Evolutionary conservation across 1,140 invertebrate genomes (phyloP), one percentile per base, ranked within the genome.

Genomic region (Ruditapes philippinarum): DNA sequence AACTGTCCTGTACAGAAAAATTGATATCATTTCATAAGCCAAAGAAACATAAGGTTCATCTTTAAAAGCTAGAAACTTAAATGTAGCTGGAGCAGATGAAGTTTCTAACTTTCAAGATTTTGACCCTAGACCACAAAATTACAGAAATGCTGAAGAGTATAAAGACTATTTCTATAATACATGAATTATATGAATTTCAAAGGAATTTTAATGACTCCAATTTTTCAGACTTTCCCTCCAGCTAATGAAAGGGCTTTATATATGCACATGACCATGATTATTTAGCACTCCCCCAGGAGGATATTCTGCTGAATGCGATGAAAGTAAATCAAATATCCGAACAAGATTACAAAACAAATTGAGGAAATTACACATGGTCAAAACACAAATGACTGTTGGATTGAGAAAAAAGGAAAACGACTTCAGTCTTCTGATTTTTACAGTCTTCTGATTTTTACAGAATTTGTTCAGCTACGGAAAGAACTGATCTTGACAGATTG

Each of bases 131-230:
- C 57, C 80, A 42, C 17, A 1, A 36, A 14, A 42, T 7, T 65
- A 25, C 12, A 11, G 40, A 22, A 82, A 65, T 19, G 68, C 7
- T 11, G 49, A 57, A 36, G 11, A 33, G 0, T 79, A 57, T 36
- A 28, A 54, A 57, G 76, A 54, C 7, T 38, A 57, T 68, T 68
- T 82, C 45, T 45, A 45, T 9, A 82, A 82, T 65, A 42, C 28
- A 2, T 82, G 57, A n/a, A n/a, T n/a, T n/a, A n/a, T 22, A 65
- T 82, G 80, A 82, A 82, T 31, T 45, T 82, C 28, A 68, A 82
- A 68, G 80, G 80, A 42, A 82, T 68, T 65, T 82, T 60, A 65
- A 68, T 25, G 33, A 82, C 40, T 17, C 80, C 80, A 42, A 82
- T 82, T 25, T 82, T 82, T 42, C 80, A 82, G n/a, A n/a, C 40